Percentiles rank a stretch among this genome's conserved stretches.
These are phyloP conservation scores for Pelagia noctiluca DNA, from an alignment of 30 jellyfish, hydroid and myxozoan genomes.

Conservation along the genomic window DNA sequence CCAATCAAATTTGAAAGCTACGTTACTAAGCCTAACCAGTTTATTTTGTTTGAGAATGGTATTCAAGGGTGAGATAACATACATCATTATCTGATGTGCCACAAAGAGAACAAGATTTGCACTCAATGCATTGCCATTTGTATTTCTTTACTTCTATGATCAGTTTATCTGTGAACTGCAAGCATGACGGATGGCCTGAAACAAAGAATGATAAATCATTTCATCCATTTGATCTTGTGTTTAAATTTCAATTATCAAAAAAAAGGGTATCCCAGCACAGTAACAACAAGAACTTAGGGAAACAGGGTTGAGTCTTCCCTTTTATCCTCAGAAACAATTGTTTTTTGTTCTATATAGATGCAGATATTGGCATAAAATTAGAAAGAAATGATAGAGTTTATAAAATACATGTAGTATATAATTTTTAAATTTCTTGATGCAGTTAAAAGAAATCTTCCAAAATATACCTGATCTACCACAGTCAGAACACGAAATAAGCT, in stretches of 20 bases:
- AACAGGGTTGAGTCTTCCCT: too few relatives aligned
- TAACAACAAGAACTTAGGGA: too few relatives aligned
- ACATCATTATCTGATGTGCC: constrained; percentile 99
- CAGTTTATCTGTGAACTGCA: constrained; percentile 92
- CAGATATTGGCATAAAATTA: too few relatives aligned
- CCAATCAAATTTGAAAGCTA: background rate
- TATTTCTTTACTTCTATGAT: constrained; percentile 93
- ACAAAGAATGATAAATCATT: background rate
- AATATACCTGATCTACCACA: constrained; percentile 96
- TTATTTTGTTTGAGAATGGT: too few relatives aligned
- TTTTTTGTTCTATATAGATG: too few relatives aligned
- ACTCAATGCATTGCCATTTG: constrained; percentile 98
- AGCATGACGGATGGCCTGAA: constrained; percentile 98
- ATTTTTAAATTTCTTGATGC: background rate
- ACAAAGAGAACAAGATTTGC: constrained; percentile 97
- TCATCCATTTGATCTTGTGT: too few relatives aligned
- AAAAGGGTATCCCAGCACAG: too few relatives aligned
- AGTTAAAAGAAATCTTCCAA: background rate
- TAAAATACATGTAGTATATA: too few relatives aligned
- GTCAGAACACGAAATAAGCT: constrained; percentile 90
- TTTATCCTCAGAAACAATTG: too few relatives aligned
- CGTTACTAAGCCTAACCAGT: background rate
- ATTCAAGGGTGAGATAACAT: constrained; percentile 17
- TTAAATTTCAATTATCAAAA: too few relatives aligned
- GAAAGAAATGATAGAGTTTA: too few relatives aligned